Conservation (phyloP, 2,888 invertebrate genomes). For the Acanthopleura granulata region DNA sequence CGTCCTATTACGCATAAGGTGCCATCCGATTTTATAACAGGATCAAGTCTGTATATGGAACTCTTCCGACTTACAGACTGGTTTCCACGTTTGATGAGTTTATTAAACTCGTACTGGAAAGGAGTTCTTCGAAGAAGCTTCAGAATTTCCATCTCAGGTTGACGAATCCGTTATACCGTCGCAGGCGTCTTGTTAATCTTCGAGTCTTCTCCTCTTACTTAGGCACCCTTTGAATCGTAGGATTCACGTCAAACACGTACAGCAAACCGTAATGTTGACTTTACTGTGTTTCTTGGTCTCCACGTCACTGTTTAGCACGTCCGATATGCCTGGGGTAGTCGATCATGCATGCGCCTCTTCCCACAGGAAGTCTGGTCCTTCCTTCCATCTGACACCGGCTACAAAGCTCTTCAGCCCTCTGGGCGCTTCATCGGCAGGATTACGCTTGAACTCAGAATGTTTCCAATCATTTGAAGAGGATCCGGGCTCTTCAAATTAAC, state of each 20-base stretch:
- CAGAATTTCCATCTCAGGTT: too few species aligned
- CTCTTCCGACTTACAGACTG: too few species aligned
- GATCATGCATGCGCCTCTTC: conserved; percentile 3
- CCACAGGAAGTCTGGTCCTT: conserved; percentile 21
- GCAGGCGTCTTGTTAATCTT: background rate
- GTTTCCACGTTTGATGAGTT: too few species aligned
- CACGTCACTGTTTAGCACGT: conserved; percentile 8
- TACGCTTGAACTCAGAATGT: conserved; percentile 15
- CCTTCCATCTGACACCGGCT: background rate
- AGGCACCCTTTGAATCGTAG: conserved; percentile 4
- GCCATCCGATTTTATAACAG: background rate
- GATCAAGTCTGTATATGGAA: background rate
- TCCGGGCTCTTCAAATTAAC: background rate
- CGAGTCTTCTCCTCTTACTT: background rate
- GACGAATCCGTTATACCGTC: background rate
- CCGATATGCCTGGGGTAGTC: background rate
- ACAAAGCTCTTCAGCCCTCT: conserved; percentile 13
- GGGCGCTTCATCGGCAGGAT: conserved; percentile 21
- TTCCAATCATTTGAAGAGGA: conserved; percentile 20
- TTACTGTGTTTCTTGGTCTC: conserved; percentile 3
- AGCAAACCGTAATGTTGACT: background rate
- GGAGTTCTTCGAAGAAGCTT: too few species aligned
- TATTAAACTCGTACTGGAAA: too few species aligned
- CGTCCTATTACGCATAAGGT: conserved; percentile 16
- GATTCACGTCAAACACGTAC: conserved; percentile 13